Base-by-base conservation (phyloP, 2,888 invertebrate genomes). In the Frankliniella intonsa region DNA sequence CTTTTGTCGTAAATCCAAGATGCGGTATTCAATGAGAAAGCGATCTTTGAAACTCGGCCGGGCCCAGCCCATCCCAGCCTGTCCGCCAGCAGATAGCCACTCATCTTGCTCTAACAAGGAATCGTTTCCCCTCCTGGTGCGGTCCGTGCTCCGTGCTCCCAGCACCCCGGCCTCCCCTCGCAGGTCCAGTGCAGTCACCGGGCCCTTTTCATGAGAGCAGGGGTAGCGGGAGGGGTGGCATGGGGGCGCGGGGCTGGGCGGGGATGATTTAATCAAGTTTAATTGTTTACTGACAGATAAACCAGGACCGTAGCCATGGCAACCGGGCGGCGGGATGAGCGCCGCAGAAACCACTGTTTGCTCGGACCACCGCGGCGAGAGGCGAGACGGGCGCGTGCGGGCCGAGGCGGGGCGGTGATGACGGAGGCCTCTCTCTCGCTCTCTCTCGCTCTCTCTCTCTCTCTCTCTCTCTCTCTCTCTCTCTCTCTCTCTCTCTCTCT, bases 391-490 rank as follows among this genome's bases (percentile, higher is more conserved):
- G 1, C 55, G 55, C 55, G 17, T 12, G 14, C 55, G 17, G 12
- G 55, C 3, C 55, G 14, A 7, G 55, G 55, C 55, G 69, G 19
- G 65, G 27, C 19, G 51, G 80, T 2, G 81, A n/a, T 38, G 55
- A 19, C 51, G 27, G 82, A 82, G 80, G 50, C 17, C n/a, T 62
- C 27, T 27, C 27, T 27, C n/a, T 22, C 27, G 49, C n/a, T 8
- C 17, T 81, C 79, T n/a, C 79, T 11, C 82, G 27, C 14, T 49
- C 80, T 81, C 79, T 80, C 69, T 81, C 50, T 81, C n/a, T 81
- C 79, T 81, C 38, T 81, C 81, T 81, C 62, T 81, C 49, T 80
- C 81, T 80, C 76, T 81, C 8, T 76, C 69, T n/a, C 79, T 81
- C 27, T 38, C 17, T 38, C 79, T 38, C 79, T 69, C 49, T 80